A percentile compares a stretch with the other conserved stretches of the same genome.
phyloP scores from a whole-genome alignment of 1,140 invertebrate genomes.

The Drosophila kikkawai region DNA sequence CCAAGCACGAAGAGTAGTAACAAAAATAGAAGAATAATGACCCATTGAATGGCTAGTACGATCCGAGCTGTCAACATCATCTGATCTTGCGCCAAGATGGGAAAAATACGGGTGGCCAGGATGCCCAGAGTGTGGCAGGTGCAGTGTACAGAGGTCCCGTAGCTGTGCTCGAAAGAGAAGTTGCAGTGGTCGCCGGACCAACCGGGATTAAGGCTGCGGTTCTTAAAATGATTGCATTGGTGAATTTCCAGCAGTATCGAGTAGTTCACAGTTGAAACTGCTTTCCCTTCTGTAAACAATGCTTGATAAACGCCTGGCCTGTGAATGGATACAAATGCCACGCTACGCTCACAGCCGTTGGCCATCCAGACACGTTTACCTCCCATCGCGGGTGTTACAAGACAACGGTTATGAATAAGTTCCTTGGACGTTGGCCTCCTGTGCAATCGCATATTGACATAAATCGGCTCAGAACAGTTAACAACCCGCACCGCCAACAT shows the following conservation, averaged over 20 bases:
- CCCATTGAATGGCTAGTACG: not conserved
- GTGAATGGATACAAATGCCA: constrained; percentile 25
- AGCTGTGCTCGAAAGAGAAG: constrained; percentile 10
- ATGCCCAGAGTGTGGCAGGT: constrained; percentile 21
- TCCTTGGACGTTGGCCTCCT: not conserved
- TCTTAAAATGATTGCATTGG: constrained; percentile 29
- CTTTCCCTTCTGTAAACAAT: accelerated
- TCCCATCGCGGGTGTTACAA: constrained; percentile 4
- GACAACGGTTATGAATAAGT: not conserved
- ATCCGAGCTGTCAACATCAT: not conserved
- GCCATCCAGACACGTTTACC: constrained; percentile 40
- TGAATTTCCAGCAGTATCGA: constrained; percentile 34
- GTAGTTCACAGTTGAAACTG: not conserved
- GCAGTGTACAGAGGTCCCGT: constrained; percentile 12
- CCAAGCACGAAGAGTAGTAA: constrained; percentile 2
- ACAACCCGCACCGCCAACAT: constrained; percentile 35
- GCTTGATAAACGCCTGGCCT: not conserved
- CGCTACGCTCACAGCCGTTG: not conserved
- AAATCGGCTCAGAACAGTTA: constrained; percentile 9
- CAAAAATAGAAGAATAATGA: not conserved
- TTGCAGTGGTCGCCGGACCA: constrained; percentile 28
- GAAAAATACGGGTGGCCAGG: constrained; percentile 33
- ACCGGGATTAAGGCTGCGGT: constrained; percentile 16
- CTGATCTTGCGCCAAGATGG: constrained; percentile 5
- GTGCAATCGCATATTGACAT: constrained; percentile 16